Percentiles rank a stretch among this genome's conserved stretches.
Conservation (phyloP, 2,113 vertebrate species). For the Piaya cayana region DNA sequence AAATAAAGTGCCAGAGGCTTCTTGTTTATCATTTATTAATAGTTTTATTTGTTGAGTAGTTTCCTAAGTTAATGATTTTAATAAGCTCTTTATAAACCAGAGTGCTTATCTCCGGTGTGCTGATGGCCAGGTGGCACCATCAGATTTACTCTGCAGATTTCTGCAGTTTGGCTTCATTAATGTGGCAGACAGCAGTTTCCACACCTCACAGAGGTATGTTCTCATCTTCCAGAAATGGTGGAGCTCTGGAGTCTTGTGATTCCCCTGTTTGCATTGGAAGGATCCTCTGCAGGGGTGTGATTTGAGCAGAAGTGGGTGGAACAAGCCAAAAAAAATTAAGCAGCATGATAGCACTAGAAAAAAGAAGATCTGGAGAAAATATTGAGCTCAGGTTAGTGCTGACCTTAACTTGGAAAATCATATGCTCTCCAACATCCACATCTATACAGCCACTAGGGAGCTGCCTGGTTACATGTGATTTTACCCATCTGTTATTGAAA, state of each 20-base stretch:
- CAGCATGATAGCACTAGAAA: neutral
- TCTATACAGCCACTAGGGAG: conserved; percentile 52
- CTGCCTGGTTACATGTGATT: conserved; percentile 56
- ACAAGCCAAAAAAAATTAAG: neutral
- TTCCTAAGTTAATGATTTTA: neutral
- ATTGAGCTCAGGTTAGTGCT: conserved; percentile 16
- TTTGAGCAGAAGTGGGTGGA: neutral
- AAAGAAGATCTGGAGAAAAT: neutral
- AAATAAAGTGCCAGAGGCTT: neutral
- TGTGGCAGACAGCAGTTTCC: neutral
- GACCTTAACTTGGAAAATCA: conserved; percentile 2
- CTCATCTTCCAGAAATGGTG: conserved; percentile 3
- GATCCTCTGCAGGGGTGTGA: neutral
- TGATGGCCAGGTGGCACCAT: neutral
- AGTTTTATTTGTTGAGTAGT: neutral
- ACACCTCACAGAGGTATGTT: conserved; percentile 24
- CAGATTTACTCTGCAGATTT: neutral
- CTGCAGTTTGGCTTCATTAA: conserved; percentile 1
- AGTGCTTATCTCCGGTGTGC: neutral
- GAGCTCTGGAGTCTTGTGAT: neutral
- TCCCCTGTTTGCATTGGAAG: neutral
- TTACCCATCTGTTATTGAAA: neutral
- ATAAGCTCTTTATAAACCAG: neutral
- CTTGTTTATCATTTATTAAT: neutral
- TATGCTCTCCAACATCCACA: neutral